Evolutionary conservation across 2,888 invertebrate genomes (phyloP), one percentile per base, ranked within the genome.

Genomic region (Deilephila porcellus): DNA sequence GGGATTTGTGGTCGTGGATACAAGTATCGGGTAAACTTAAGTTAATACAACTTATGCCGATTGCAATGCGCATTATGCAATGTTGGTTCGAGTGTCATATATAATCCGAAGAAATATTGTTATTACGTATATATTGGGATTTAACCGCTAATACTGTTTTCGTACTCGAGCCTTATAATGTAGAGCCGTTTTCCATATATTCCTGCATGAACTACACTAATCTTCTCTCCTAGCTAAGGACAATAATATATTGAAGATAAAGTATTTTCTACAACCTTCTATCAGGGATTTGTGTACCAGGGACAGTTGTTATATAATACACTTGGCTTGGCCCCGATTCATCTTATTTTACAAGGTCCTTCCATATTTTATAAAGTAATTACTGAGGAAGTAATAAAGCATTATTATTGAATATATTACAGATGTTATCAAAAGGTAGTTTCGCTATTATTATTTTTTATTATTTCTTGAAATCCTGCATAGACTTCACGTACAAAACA

Each of bases 401-500:
- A 11, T 45, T 45, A 45, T 8, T 45, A 11, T 37, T 37, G 6
- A 4, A 37, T 37, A 1, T 1, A 11, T 11, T 37, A 8, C 8
- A 45, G 0, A 45, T 45, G 8, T 8, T 45, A 3, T 14, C 14
- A 45, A 11, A 3, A 45, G 11, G 14, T 45, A 14, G 3, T 45
- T 45, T 14, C 14, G 45, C 14, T 45, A 11, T 45, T 45, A 14
- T 45, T 45, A 3, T 11, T 11, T 11, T 14, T 1, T 45, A 62
- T 34, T 62, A 19, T 37, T 34, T 0, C 11, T 63, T 34, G 32
- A 53, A 63, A 63, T 6, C 1, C 25, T 4, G 52, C 29, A 71
- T 45, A 53, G n/a, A 4, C 37, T 20, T 29, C 17, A 59, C 17
- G 56, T 11, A 73, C 20, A 70, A 52, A 82, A 85, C 83, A 85